Evolutionary conservation across 1,140 invertebrate species (phyloP).

Genomic region (Aphelinus certus): DNA sequence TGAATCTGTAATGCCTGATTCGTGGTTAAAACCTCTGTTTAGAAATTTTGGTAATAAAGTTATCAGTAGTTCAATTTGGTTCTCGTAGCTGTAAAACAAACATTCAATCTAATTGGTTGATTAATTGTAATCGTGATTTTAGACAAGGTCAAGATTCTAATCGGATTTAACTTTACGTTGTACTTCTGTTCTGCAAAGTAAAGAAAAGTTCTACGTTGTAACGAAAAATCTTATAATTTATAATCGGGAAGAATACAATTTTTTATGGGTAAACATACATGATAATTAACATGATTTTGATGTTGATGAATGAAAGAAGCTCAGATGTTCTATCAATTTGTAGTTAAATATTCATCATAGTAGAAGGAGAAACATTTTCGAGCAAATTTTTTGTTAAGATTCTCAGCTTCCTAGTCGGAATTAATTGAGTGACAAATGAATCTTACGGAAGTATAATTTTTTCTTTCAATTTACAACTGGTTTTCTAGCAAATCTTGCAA

Average conservation of each 20-base stretch:
- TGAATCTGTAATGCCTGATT: too few relatives aligned
- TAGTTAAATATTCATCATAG: background rate
- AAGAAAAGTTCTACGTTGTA: background rate
- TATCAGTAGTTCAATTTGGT: too few relatives aligned
- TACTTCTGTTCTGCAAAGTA: background rate
- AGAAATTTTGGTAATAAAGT: too few relatives aligned
- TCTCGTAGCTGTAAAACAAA: too few relatives aligned
- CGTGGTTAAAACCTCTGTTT: too few relatives aligned
- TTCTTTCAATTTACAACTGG: background rate
- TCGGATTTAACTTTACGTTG: background rate
- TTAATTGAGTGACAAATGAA: constrained; percentile 6
- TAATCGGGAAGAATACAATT: constrained; percentile 13
- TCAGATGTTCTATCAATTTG: background rate
- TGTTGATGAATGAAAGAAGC: constrained; percentile 24
- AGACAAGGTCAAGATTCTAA: constrained; percentile 6
- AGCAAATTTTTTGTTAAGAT: background rate
- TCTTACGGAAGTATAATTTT: background rate
- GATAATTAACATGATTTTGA: background rate
- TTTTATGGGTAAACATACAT: background rate
- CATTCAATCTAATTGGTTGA: background rate
- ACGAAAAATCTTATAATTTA: background rate
- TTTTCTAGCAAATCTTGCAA: too few relatives aligned
- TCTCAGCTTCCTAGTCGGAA: background rate
- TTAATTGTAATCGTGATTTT: constrained; percentile 5
- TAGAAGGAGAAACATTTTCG: background rate